Evolutionary conservation across 2,888 invertebrate genomes (phyloP).

Genomic region (Acleris laterana): DNA sequence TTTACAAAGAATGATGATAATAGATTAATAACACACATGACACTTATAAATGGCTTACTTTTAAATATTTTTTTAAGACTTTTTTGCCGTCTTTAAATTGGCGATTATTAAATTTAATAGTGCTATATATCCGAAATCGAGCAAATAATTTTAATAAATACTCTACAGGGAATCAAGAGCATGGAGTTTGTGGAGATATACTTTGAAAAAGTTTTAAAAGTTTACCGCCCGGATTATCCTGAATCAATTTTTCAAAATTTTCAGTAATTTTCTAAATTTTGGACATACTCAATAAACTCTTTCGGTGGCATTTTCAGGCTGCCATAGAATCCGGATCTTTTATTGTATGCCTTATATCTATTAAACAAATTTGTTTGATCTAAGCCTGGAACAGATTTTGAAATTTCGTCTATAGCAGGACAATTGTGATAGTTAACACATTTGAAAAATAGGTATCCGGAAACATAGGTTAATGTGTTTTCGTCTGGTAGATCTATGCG

Average conservation of each 20-base stretch:
- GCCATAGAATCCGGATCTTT: slow-evolving; percentile 16
- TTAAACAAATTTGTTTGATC: slow-evolving; percentile 15
- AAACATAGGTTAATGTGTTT: slow-evolving; percentile 37
- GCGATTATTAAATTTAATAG: too few species aligned
- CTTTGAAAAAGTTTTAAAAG: slow-evolving; percentile 1
- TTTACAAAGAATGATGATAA: too few species aligned
- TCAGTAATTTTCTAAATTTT: slow-evolving; percentile 28
- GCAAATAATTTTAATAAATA: slow-evolving; percentile 30
- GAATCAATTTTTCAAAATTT: slow-evolving; percentile 21
- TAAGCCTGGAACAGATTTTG: slow-evolving; percentile 14
- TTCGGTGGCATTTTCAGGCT: slow-evolving; percentile 26
- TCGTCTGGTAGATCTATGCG: slow-evolving; percentile 36
- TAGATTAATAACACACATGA: too few species aligned
- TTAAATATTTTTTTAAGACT: too few species aligned
- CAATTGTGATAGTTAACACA: slow-evolving; percentile 35
- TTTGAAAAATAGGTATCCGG: slow-evolving; percentile 38
- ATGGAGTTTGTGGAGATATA: slow-evolving; percentile 24
- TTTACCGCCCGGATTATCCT: slow-evolving; percentile 11
- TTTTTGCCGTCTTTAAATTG: too few species aligned
- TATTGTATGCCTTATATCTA: slow-evolving; percentile 27
- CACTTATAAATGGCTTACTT: too few species aligned
- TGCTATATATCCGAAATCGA: slow-evolving; percentile 34
- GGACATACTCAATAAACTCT: slow-evolving; percentile 22
- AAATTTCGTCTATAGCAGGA: background rate
- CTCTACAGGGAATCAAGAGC: slow-evolving; percentile 35